Evolutionary conservation across 2,888 invertebrate genomes (phyloP), one percentile per base, ranked within the genome.

Genomic region (Drosophila bunnanda): DNA sequence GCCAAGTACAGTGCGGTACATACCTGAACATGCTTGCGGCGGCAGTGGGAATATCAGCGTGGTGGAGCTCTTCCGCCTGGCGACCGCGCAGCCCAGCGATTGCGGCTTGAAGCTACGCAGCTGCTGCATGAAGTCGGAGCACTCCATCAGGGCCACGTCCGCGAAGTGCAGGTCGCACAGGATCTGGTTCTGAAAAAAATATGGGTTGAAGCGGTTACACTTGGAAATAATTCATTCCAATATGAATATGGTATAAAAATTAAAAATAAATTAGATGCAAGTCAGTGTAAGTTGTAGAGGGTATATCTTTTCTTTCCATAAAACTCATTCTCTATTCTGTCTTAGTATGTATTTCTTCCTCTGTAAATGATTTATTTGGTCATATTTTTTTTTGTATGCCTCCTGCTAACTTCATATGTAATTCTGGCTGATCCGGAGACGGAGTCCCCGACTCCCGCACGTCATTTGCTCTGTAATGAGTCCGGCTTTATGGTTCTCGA

Each of bases 41-140:
- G 98, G 98, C 89, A 98, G 93, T 54, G 98, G 98, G 93, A 98
- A 98, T 91, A 98, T 98, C 89, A 98, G 95, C 43, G 98, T 98
- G 78, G 98, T 98, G 84, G 97, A 98, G 87, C 97, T 97, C 93
- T 98, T 98, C 92, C 98, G 95, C 91, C 98, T 94, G 75, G 98
- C 98, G 89, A 98, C 98, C 86, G 98, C 98, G 94, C 97, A 98
- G 93, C 98, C 98, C 92, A 98, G 94, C 89, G 97, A 97, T 94
- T 98, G 98, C 89, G 98, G 97, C 94, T 98, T 98, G 94, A 98
- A 98, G 94, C 97, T 96, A 91, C 98, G 96, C 92, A 98, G 95
- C 94, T 98, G 98, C 94, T 98, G 97, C 97, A 98, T 97, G 94
- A 98, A 98, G 94, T 98, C 98, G 90, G 97, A 97, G 94, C 97